Evolutionary conservation across 2,797 vertebrate genomes (phyloP), one percentile per base, ranked within the genome.

Genomic region (Mergus octosetaceus): DNA sequence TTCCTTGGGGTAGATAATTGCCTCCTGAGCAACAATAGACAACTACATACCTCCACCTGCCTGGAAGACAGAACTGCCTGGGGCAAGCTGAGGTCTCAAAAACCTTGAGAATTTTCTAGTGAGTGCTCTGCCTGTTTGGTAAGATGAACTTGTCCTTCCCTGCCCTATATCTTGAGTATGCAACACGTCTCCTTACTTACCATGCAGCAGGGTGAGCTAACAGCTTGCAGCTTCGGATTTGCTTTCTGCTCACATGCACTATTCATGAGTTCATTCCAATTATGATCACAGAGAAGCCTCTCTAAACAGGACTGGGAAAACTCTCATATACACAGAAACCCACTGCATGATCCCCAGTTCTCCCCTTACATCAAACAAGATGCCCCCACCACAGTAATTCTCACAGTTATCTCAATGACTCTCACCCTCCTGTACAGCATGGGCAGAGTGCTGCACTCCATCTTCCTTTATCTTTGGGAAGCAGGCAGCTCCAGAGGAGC

Each of bases 381-480:
- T 87, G 57, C 70, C 38, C 39, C 56, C 71, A 86, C 32, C 45
- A 41, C 70, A 74, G 11, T 83, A 73, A 87, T 83, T 79, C 61
- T 92, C 34, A 24, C 15, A 57, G 69, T 65, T 89, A 79, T 89
- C 85, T 95, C 73, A 75, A 34, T 70, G 78, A 68, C 64, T 93
- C 68, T 93, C 87, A 74, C 15, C 16, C n/a, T 79, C 60, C 62
- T 60, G 32, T 27, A 38, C 57, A n/a, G 75, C 51, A 75, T 51
- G 57, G 76, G 47, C 73, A 87, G 73, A 93, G 74, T 57, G 74
- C 83, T 92, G 74, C 78, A 80, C 71, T 96, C 76, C 83, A 76
- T 95, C 87, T 93, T 93, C 72, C 78, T 95, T 97, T 97, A 96
- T 96, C 96, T 96, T 90, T 20, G 34, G 61, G 79, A 93, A 85